Evolutionary conservation across 1,140 invertebrate genomes (phyloP).

Genomic region (Drosophila chauvacae): DNA sequence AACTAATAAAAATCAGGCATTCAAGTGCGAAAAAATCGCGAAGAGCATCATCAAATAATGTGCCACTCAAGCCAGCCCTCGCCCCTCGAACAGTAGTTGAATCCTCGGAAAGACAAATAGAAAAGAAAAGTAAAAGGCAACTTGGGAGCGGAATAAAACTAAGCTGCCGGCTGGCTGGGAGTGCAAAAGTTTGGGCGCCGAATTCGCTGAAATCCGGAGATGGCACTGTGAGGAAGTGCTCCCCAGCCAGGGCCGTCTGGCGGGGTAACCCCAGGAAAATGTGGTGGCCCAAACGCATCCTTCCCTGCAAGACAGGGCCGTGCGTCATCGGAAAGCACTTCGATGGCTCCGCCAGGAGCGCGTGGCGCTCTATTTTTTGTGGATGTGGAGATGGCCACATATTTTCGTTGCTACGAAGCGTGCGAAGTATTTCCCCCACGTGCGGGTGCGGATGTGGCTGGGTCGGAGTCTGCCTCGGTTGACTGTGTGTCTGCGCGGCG

Average conservation of each 20-base stretch:
- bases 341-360: constrained; percentile 56
- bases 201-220: constrained; percentile 43
- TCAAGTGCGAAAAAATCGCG: constrained; percentile 84
- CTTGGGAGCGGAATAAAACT: constrained; percentile 66
- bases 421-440: constrained; percentile 66
- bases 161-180: constrained; percentile 43
- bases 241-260: constrained; percentile 9
- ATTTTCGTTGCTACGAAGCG: constrained; percentile 74
- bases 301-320: constrained; percentile 16
- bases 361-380: constrained; percentile 40
- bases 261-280: background rate
- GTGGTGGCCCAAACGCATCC: constrained; percentile 13
- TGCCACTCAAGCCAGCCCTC: constrained; percentile 70
- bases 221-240: constrained; percentile 31
- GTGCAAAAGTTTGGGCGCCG: constrained; percentile 51
- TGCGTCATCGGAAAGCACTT: constrained; percentile 71
- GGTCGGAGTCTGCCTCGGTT: constrained; percentile 9
- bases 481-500: constrained; percentile 63
- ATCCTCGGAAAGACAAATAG: constrained; percentile 74
- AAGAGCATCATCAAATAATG: constrained; percentile 84
- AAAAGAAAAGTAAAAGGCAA: constrained; percentile 70
- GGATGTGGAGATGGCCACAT: constrained; percentile 50
- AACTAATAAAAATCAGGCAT: constrained; percentile 84
- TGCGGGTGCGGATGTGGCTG: constrained; percentile 11
- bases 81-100: constrained; percentile 28